A percentile compares a stretch with the other conserved stretches of the same genome.
Conservation (phyloP, 2,797 vertebrate species). For the Oreochromis mossambicus region DNA sequence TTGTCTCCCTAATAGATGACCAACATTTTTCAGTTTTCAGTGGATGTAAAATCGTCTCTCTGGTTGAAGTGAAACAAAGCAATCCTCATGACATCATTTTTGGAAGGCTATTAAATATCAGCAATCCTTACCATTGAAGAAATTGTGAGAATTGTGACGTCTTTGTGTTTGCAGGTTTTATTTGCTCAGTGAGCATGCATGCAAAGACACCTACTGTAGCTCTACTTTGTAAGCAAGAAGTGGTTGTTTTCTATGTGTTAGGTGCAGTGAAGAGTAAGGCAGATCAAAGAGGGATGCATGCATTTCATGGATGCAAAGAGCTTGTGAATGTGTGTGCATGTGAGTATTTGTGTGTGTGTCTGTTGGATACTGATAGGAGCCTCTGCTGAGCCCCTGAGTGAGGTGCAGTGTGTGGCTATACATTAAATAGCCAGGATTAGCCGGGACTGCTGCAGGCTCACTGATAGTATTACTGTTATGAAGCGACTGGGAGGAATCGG, state of each 20-base stretch:
- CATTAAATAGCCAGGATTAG: constrained; percentile 68
- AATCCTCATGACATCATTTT: not conserved
- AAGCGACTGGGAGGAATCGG: constrained; percentile 41
- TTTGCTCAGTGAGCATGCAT: not conserved
- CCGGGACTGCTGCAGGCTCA: constrained; percentile 43
- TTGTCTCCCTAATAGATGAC: not conserved
- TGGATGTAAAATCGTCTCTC: not conserved
- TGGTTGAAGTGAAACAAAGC: not conserved
- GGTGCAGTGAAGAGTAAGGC: not conserved
- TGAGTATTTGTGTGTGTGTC: not conserved
- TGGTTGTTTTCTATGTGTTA: not conserved
- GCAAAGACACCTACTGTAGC: not conserved
- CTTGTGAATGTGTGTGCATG: not conserved
- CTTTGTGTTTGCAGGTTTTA: not conserved
- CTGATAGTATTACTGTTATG: constrained; percentile 58
- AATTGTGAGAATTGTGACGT: not conserved
- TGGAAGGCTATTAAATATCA: not conserved
- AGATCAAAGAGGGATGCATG: constrained; percentile 29
- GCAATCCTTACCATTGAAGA: not conserved
- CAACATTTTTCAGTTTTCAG: not conserved
- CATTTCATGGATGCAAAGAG: constrained; percentile 14
- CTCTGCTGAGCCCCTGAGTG: constrained; percentile 39
- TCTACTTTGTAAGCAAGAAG: not conserved
- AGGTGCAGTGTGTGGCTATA: constrained; percentile 54
- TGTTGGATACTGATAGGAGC: constrained; percentile 53